These are phyloP conservation scores for Melipona quadrifasciata DNA, from an alignment of 1,140 invertebrate genomes.

Conservation along the genomic window DNA sequence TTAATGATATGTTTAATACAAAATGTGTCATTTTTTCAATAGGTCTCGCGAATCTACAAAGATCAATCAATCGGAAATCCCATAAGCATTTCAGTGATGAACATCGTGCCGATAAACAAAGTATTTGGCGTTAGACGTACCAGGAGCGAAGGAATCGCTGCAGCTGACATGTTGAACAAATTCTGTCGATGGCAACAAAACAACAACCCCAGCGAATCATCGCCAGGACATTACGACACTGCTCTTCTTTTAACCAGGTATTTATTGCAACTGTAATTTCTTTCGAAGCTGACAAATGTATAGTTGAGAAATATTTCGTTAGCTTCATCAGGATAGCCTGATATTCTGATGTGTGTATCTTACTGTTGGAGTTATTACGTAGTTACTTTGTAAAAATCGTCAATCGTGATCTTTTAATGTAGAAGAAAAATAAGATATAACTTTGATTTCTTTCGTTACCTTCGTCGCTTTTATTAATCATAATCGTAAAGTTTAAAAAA, in stretches of 20 bases:
- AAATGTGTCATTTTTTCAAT: slow-evolving; percentile 9
- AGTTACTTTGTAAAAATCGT: not conserved
- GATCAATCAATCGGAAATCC: slow-evolving; percentile 92
- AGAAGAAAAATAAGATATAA: no score
- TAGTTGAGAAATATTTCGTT: no score
- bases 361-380: not conserved
- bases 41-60: slow-evolving; percentile 90
- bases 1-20: no score
- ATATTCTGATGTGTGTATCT: not conserved
- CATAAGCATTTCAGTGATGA: slow-evolving; percentile 89
- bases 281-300: no score
- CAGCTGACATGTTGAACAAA: slow-evolving; percentile 85
- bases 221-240: slow-evolving; percentile 85
- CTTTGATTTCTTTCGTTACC: no score
- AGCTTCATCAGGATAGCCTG: not conserved
- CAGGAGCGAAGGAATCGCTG: slow-evolving; percentile 80
- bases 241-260: slow-evolving; percentile 90
- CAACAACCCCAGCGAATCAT: slow-evolving; percentile 82
- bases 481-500: not conserved
- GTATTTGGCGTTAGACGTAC: slow-evolving; percentile 75
- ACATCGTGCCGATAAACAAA: slow-evolving; percentile 84
- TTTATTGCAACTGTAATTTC: no score
- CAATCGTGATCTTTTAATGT: no score
- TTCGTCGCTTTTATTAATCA: no score
- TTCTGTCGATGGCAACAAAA: slow-evolving; percentile 89